These are phyloP conservation scores for Linurgus olivaceus DNA, from an alignment of 2,797 vertebrate species.

Conservation along the genomic window DNA sequence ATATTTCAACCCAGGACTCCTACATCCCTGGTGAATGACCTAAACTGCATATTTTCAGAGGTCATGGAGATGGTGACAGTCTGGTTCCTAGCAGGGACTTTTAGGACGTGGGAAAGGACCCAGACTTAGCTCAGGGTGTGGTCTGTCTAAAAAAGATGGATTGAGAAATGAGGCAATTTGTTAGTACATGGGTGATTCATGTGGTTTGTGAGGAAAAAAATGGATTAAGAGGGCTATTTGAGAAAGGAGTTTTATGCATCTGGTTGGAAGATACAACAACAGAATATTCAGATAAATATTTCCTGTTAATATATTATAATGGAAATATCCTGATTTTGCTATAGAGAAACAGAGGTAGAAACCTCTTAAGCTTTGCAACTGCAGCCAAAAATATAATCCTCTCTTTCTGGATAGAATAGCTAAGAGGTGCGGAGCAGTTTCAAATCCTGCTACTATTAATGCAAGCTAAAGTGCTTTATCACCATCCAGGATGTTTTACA, in stretches of 20 bases:
- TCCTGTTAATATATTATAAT: not conserved
- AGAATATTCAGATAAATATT: not conserved
- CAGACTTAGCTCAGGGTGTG: not conserved
- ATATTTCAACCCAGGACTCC: not conserved
- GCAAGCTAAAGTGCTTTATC: not conserved
- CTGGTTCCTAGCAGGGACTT: not conserved
- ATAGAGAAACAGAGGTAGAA: not conserved
- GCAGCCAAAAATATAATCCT: slow-evolving; percentile 6
- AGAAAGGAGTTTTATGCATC: not conserved
- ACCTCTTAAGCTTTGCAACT: not conserved
- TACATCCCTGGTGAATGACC: not conserved
- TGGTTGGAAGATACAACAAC: not conserved
- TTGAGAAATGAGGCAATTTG: not conserved
- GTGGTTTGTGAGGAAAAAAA: not conserved
- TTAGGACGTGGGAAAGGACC: not conserved
- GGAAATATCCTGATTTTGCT: not conserved
- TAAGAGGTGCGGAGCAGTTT: slow-evolving; percentile 13
- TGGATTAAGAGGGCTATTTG: not conserved
- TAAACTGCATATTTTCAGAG: not conserved
- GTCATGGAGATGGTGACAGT: not conserved
- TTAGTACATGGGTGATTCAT: not conserved
- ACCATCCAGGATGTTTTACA: not conserved
- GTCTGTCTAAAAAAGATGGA: not conserved
- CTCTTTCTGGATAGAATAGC: not conserved
- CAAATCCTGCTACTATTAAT: slow-evolving; percentile 11